Base-by-base conservation (phyloP, 2,888 invertebrate species). In the Argyresthia albistria region DNA sequence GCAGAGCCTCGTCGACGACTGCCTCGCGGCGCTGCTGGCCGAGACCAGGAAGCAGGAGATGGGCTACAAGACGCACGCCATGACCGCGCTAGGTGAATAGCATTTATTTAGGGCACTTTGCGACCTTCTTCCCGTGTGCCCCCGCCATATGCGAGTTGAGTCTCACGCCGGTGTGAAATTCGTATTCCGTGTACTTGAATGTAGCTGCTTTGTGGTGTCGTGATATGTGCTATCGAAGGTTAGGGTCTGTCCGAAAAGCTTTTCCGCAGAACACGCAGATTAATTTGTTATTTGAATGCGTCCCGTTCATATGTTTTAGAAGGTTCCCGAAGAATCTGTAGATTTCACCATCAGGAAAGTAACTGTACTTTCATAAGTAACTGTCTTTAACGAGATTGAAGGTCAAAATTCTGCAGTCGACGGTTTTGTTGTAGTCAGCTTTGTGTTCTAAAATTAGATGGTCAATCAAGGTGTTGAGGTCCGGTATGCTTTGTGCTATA, bases 11-110 rank as follows among this genome's bases (percentile, higher is more conserved):
- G 66, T 73, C 0, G 65, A 74, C 9, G 76, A 79, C 53, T 88
- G 93, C 47, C 84, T 95, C n/a, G 91, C 92, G 57, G 90, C 92
- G 1, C 80, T 96, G 11, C 82, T 96, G 63, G 91, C 90, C 61
- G 97, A 97, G 79, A 92, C 94, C 57, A 91, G 91, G 56, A 97
- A 96, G 67, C 94, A 94, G 54, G 93, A 94, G 64, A 88, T 92
- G 50, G 88, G 86, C 43, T 96, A 97, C 84, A 93, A 94, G 65
- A 89, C 90, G 4, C 89, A 91, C 69, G 94, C 95, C 0, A 73
- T 97, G 51, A 78, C 90, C 47, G 92, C 94, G 43, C 82, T 95
- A 39, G 94, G 25, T 25, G n/a, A n/a, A n/a, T n/a, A n/a, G n/a
- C n/a, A n/a, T n/a, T n/a, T n/a, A n/a, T n/a, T n/a, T n/a, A n/a